phyloP scores from a whole-genome alignment of 30 jellyfish, hydroid and myxozoan species.

The Pelagia noctiluca region DNA sequence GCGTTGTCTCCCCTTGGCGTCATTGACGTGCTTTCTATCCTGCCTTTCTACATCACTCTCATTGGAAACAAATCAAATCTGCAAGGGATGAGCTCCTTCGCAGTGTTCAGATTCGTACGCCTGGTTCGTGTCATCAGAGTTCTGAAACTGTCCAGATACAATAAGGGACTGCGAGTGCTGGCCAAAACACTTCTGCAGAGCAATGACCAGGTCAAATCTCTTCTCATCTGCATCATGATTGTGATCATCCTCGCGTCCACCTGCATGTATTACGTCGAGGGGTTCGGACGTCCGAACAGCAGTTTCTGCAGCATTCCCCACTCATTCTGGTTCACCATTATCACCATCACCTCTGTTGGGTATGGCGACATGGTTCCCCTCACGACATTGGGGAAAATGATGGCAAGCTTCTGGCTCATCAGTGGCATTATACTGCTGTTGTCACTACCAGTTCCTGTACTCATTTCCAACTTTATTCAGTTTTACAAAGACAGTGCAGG shows the following conservation, averaged over 20 bases:
- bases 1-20: conserved; percentile 59
- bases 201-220: conserved; percentile 55
- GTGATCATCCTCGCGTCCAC: conserved; percentile 63
- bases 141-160: conserved; percentile 67
- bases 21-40: conserved; percentile 46
- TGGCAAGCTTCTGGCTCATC: conserved; percentile 48
- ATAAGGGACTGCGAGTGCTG: conserved; percentile 60
- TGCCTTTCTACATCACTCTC: conserved; percentile 52
- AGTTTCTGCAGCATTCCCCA: conserved; percentile 68
- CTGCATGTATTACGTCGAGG: conserved; percentile 44
- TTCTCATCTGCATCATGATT: conserved; percentile 54
- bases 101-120: conserved; percentile 51
- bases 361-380: conserved; percentile 75
- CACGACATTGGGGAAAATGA: conserved; percentile 57
- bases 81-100: conserved; percentile 37
- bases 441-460: conserved; percentile 72
- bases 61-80: not conserved
- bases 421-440: conserved; percentile 57
- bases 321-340: conserved; percentile 68
- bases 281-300: not conserved
- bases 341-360: conserved; percentile 82
- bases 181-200: conserved; percentile 50
- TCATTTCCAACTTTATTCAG: conserved; percentile 48
- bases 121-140: conserved; percentile 63
- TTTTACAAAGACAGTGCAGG: conserved; percentile 25